Evolutionary conservation across 2,888 invertebrate genomes (phyloP), one percentile per base, ranked within the genome.

Genomic region (Sarcophaga carnaria): DNA sequence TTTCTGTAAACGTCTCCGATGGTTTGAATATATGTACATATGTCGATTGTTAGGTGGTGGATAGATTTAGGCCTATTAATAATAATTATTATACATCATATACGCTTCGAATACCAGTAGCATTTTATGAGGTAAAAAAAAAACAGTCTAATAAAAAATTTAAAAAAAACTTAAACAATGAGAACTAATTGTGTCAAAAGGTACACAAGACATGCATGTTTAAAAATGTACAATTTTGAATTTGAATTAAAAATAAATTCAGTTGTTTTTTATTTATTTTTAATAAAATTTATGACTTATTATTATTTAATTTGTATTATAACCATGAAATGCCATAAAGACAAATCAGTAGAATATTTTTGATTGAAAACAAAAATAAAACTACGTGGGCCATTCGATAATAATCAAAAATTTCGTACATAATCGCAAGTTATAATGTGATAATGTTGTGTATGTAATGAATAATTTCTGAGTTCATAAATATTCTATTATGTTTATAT

Each of bases 181-280:
- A 88, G 88, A 83, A 89, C 89, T 88, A 89, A 89, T 88, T 89
- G 89, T 89, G 89, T 89, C 89, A 89, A 89, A 89, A 87, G 70
- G 80, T 83, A 88, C 88, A 87, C 84, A 85, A 80, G 76, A 71
- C 76, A 62, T 76, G 80, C 71, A 45, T 85, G 80, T 80, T 80
- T 71, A 67, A 25, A 85, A 80, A 80, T 71, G 71, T 80, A 20
- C 27, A 80, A 72, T 71, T 77, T 80, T 66, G 49, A 77, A 80
- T 72, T 62, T 80, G 74, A 84, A 76, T 59, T 75, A 14, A 54
- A 14, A 17, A 54, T 14, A 54, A 14, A 14, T 54, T 54, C 17
- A 54, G 49, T 64, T 64, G 1, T 47, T 63, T 54, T 77, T 77
- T 17, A 17, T 4, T 72, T 45, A 37, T 49, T 80, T 74, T 62